phyloP scores from a whole-genome alignment of 2,113 vertebrate genomes.

The Damaliscus lunatus region DNA sequence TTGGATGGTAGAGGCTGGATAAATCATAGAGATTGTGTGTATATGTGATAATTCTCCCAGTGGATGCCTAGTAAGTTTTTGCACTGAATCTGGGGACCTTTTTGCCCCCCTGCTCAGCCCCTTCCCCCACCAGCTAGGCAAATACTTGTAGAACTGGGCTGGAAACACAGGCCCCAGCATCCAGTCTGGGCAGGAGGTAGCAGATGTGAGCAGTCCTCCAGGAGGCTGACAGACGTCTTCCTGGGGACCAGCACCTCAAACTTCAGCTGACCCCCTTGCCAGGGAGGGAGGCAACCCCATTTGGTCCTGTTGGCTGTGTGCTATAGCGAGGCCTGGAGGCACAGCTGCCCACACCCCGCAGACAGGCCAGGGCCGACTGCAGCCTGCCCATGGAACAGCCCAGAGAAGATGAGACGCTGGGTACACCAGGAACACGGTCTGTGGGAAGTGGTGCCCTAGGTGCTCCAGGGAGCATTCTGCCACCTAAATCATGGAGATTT shows the following conservation, averaged over 20 bases:
- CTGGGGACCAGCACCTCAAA: constrained; percentile 91
- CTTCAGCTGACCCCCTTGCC: constrained; percentile 84
- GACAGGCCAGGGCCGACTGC: constrained; percentile 29
- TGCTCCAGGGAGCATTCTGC: not conserved
- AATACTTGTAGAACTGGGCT: constrained; percentile 42
- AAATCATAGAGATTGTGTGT: not conserved
- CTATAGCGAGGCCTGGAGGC: constrained; percentile 61
- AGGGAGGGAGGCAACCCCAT: constrained; percentile 72
- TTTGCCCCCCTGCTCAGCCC: constrained; percentile 53
- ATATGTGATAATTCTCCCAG: constrained; percentile 68
- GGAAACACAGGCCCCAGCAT: not conserved
- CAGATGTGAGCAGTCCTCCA: constrained; percentile 92
- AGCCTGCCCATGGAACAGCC: constrained; percentile 68
- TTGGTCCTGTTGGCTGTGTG: constrained; percentile 77
- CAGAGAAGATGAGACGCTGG: constrained; percentile 66
- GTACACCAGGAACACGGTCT: constrained; percentile 73
- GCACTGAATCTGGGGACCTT: constrained; percentile 74
- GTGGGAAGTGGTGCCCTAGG: not conserved
- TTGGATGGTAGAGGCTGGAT: not conserved
- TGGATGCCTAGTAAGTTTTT: constrained; percentile 92
- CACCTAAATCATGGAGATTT: not conserved
- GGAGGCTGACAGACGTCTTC: constrained; percentile 89
- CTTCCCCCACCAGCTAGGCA: not conserved
- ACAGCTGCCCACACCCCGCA: not conserved
- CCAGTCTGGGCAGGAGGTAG: constrained; percentile 82